phyloP scores from a whole-genome alignment of 2,888 invertebrate species.

The Hoplodrina blanda region DNA sequence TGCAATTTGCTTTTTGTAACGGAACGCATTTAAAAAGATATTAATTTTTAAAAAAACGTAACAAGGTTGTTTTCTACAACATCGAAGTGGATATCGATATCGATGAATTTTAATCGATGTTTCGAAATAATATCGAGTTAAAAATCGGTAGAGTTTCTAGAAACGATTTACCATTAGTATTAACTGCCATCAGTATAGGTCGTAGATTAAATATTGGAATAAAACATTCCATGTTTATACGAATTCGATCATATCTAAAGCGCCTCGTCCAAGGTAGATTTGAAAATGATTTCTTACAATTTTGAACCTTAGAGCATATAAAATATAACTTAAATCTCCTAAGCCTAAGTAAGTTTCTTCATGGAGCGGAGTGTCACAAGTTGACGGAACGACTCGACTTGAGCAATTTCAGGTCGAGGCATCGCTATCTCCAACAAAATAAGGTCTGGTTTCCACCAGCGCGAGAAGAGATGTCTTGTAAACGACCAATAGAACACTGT shows the following conservation, averaged over 20 bases:
- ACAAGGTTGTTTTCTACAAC: conserved; percentile 26
- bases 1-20: conserved; percentile 15
- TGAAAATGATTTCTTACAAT: not conserved
- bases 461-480: too few species aligned
- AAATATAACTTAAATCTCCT: too few species aligned
- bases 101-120: conserved; percentile 16
- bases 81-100: conserved; percentile 33
- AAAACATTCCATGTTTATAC: conserved; percentile 59
- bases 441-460: too few species aligned
- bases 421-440: too few species aligned
- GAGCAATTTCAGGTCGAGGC: too few species aligned
- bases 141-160: conserved; percentile 23
- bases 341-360: too few species aligned
- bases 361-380: too few species aligned
- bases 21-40: conserved; percentile 10
- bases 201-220: conserved; percentile 54
- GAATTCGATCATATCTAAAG: conserved; percentile 49
- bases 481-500: too few species aligned
- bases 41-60: conserved; percentile 4
- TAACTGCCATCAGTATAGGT: conserved; percentile 51
- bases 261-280: not conserved
- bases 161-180: conserved; percentile 50
- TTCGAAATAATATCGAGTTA: conserved; percentile 29
- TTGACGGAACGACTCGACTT: too few species aligned
- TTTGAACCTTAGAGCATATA: not conserved